phyloP scores from a whole-genome alignment of 2,797 vertebrate species.

The Avahi laniger region DNA sequence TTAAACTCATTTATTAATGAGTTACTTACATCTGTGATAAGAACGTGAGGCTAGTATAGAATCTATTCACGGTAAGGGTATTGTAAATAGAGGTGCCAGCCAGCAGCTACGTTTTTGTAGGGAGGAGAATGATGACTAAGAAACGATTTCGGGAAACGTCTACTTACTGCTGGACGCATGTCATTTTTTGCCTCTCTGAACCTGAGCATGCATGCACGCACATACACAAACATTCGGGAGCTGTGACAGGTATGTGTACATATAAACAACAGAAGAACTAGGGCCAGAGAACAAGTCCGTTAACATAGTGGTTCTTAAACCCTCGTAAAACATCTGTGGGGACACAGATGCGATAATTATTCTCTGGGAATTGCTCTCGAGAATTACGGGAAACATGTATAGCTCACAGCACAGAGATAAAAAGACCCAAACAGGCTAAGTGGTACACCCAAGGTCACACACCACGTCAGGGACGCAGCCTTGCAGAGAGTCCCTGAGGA shows the following conservation, averaged over 20 bases:
- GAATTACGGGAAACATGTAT: accelerated
- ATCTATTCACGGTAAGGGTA: background rate
- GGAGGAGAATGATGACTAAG: background rate
- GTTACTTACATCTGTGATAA: background rate
- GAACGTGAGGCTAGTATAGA: background rate
- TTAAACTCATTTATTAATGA: background rate
- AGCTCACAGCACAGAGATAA: background rate
- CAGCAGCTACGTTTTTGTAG: background rate
- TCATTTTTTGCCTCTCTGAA: background rate
- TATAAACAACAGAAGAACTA: background rate
- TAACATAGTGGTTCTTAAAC: background rate
- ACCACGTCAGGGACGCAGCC: background rate
- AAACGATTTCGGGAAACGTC: background rate
- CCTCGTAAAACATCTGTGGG: background rate
- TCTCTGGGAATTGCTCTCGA: background rate
- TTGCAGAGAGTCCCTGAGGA: accelerated
- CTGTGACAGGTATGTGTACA: background rate
- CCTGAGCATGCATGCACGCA: background rate
- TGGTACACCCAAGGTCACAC: background rate
- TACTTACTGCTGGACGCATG: background rate
- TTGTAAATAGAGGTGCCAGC: background rate
- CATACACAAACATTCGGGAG: background rate
- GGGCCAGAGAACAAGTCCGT: background rate
- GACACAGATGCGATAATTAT: background rate
- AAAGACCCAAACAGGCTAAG: background rate